Evolutionary conservation across 2,888 invertebrate genomes (phyloP), one percentile per base, ranked within the genome.

Genomic region (Cephus rjabovi): DNA sequence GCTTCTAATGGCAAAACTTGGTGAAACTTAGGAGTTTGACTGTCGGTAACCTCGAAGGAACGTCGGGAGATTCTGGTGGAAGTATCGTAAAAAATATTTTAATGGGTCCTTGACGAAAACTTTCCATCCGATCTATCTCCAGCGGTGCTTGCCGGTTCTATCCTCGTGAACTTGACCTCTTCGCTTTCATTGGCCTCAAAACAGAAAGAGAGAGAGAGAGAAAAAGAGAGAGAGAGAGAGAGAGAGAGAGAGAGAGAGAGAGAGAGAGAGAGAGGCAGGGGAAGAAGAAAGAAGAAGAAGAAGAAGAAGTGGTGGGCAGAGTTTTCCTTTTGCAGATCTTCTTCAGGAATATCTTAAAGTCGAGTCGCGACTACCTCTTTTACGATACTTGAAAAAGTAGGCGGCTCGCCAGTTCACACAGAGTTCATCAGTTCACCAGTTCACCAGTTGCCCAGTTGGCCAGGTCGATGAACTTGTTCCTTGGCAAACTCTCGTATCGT

Each of bases 1-100:
- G 87, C 89, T 86, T 88, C 89, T 90, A 90, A 90, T 90, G 89
- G 87, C 86, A 86, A 89, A 90, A 90, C 90, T 90, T 90, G 89
- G 87, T 83, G 79, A 83, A 89, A 88, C 87, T 89, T 86, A 83
- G 83, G 87, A 89, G 87, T 89, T 89, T 87, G 88, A 86, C 89
- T 87, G 85, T 87, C 86, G 86, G 87, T 87, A 86, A 88, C 85
- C 86, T 86, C 74, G 81, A 80, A 82, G 80, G 79, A 83, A 83
- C 79, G 77, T 81, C 80, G 77, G 76, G 81, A 80, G 76, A 81
- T 82, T 76, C 78, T 70, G 40, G 37, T 69, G 73, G 68, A 80
- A 77, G 75, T 74, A 78, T 73, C 77, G 78, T 79, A 80, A 77
- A 80, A 80, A 80, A 80, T 79, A 77, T 80, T 77, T 74, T 77